Conservation (phyloP, 1,140 invertebrate genomes). For the Theocolax elegans region DNA sequence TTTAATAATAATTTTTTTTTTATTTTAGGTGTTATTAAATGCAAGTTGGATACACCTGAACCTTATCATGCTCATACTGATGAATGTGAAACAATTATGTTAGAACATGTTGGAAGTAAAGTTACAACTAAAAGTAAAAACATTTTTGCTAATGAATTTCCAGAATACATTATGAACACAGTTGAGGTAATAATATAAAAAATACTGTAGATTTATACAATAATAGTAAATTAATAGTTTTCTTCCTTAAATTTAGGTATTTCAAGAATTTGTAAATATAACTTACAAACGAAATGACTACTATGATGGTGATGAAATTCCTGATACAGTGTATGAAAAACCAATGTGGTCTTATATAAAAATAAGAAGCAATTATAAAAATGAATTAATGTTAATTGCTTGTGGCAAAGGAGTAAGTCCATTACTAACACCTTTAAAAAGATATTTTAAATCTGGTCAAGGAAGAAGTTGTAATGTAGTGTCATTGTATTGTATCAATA, state of each 20-base stretch:
- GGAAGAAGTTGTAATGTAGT: slow-evolving; percentile 28
- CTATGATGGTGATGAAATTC: background rate
- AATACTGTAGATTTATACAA: too few relatives aligned
- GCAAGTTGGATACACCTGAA: background rate
- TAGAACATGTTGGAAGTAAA: slow-evolving; percentile 11
- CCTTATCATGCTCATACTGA: slow-evolving; percentile 26
- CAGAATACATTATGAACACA: slow-evolving; percentile 12
- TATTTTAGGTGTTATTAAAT: slow-evolving; percentile 21
- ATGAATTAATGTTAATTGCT: slow-evolving; percentile 31
- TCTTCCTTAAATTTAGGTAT: slow-evolving; percentile 14
- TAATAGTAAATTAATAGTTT: too few relatives aligned
- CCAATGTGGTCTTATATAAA: slow-evolving; percentile 29
- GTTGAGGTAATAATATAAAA: slow-evolving; percentile 26
- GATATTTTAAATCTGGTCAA: slow-evolving; percentile 15
- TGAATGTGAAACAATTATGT: slow-evolving; percentile 13
- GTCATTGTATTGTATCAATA: slow-evolving; percentile 29
- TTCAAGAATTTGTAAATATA: slow-evolving; percentile 18
- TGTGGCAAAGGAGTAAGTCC: slow-evolving; percentile 18
- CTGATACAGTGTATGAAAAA: slow-evolving; percentile 20
- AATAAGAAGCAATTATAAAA: slow-evolving; percentile 39
- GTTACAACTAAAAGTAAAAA: slow-evolving; percentile 1
- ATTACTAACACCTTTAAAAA: slow-evolving; percentile 5
- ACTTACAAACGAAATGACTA: background rate
- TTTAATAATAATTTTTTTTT: background rate
- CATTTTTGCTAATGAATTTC: slow-evolving; percentile 15